These are phyloP conservation scores for Scolopax rusticola DNA, from an alignment of 2,797 vertebrate genomes.

Conservation along the genomic window DNA sequence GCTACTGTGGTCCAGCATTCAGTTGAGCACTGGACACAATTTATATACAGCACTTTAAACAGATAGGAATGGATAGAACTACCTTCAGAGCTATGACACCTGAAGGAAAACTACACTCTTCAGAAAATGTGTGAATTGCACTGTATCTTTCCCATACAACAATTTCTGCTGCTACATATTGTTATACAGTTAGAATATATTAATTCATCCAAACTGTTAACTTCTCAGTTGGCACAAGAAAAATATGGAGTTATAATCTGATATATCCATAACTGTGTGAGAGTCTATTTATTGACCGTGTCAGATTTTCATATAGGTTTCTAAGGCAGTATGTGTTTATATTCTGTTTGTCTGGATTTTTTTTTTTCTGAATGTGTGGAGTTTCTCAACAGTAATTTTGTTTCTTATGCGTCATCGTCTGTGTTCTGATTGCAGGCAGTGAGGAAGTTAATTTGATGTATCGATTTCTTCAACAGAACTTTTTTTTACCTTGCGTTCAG, in stretches of 20 bases:
- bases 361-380: background rate
- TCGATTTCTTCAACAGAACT: background rate
- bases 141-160: background rate
- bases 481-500: background rate
- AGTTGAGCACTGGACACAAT: background rate
- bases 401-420: conserved; percentile 59
- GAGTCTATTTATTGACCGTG: background rate
- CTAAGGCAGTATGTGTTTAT: conserved; percentile 52
- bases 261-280: background rate
- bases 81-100: background rate
- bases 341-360: conserved; percentile 40
- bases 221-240: background rate
- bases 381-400: conserved; percentile 38
- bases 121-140: background rate
- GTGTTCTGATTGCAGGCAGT: conserved; percentile 28
- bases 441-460: conserved; percentile 62
- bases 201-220: background rate
- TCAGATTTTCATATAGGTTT: conserved; percentile 51
- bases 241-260: background rate
- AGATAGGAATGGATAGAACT: background rate
- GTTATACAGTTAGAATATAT: background rate
- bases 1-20: background rate
- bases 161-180: background rate
- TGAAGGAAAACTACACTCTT: background rate
- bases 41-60: background rate